Conservation (phyloP, 2,888 invertebrate species). For the Drosophila kanekoi region DNA sequence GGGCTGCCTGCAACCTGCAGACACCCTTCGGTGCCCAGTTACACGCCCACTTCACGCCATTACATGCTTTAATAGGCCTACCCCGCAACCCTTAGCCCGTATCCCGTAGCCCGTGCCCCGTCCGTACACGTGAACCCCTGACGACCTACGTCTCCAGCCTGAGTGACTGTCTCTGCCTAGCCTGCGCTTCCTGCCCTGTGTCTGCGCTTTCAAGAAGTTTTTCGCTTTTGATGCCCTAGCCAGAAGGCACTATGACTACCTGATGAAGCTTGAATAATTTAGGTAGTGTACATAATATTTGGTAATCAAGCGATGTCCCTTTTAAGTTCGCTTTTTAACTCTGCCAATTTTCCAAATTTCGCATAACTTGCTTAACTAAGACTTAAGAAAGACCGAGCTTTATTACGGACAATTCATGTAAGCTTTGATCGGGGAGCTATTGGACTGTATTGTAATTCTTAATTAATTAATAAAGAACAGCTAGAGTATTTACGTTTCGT, state of each 20-base stretch:
- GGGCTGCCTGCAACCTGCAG: conserved; percentile 40
- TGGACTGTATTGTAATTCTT: too few relatives aligned
- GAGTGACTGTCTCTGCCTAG: conserved; percentile 11
- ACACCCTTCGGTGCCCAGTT: conserved; percentile 44
- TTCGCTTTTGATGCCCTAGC: conserved; percentile 48
- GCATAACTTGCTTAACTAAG: too few relatives aligned
- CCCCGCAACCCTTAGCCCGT: not conserved
- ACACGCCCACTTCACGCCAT: conserved; percentile 73
- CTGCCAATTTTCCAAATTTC: not conserved
- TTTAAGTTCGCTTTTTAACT: not conserved
- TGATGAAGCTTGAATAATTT: conserved; percentile 20
- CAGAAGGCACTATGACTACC: conserved; percentile 14
- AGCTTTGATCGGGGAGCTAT: too few relatives aligned
- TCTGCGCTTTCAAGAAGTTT: conserved; percentile 59
- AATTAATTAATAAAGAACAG: too few relatives aligned
- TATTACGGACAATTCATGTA: too few relatives aligned
- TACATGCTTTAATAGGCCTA: conserved; percentile 77
- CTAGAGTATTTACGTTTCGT: conserved; percentile 34
- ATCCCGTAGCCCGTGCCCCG: not conserved
- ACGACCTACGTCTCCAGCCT: not conserved
- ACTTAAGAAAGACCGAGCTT: too few relatives aligned
- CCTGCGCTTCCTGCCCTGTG: conserved; percentile 54
- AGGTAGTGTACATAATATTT: conserved; percentile 1
- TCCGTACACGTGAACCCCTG: not conserved
- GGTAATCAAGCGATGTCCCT: not conserved